Base-by-base conservation (phyloP, 2,888 invertebrate genomes). In the Monochamus alternatus region DNA sequence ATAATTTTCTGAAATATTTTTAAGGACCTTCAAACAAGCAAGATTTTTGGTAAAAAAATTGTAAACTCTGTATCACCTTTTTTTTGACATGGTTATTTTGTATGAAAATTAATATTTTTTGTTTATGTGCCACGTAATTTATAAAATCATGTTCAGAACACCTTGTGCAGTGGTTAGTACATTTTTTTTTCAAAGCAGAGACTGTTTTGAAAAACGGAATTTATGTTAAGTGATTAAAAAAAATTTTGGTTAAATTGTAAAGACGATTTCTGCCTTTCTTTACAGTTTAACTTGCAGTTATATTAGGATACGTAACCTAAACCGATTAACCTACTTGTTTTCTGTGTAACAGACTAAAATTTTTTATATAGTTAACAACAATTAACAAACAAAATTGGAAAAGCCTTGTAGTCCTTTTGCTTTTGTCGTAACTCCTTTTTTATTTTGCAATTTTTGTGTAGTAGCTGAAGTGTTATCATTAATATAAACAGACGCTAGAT, bases 401-500 rank as follows among this genome's bases (percentile, higher is more conserved):
- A 60, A 71, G 52, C 71, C 62, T 71, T 63, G 71, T 71, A 71
- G 71, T 73, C 51, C 65, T 75, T 63, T 73, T 75, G 59, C 67
- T 75, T 75, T 72, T 72, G 70, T 67, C 63, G 66, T 70, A 74
- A 63, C 51, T 52, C 68, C 38, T 74, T 58, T 75, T 47, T 64
- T 38, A 38, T 67, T 73, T 74, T 75, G 73, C 77, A 58, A 70
- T 55, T 73, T 22, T 66, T 65, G 68, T 73, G 74, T 74, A 77
- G 75, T 77, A 65, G 69, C 66, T 73, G 74, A 66, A 73, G 67
- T 73, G 73, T 76, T 74, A 44, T 73, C 51, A 47, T 51, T 73
- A 58, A 65, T 73, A 44, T 73, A 60, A 65, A 47, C 73, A 68
- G 32, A 47, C 47, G 77, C 75, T 77, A 80, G 80, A 80, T 77